These are phyloP conservation scores for Entosphenus tridentatus DNA, from an alignment of 2,113 vertebrate genomes.

Conservation along the genomic window DNA sequence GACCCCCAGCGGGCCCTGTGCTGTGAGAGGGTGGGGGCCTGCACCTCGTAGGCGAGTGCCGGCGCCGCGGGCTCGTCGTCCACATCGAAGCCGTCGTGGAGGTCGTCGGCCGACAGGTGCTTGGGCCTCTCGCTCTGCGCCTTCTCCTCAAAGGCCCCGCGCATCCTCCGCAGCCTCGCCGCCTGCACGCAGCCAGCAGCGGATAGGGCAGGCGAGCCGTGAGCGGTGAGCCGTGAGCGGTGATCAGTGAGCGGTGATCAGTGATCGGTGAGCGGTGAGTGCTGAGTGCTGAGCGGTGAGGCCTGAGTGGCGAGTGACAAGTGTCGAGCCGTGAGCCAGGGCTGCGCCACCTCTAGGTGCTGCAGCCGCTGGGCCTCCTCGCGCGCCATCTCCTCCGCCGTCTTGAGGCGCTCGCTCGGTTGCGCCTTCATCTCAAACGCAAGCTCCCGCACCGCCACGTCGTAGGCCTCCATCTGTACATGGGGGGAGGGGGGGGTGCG, in stretches of 20 bases:
- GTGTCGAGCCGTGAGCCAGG: no score
- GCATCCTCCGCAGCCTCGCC: slow-evolving; percentile 63
- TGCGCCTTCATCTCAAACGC: slow-evolving; percentile 91
- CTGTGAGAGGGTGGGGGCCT: no score
- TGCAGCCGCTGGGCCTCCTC: slow-evolving; percentile 46
- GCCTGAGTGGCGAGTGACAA: no score
- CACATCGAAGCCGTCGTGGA: slow-evolving; percentile 60
- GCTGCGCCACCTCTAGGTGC: slow-evolving; percentile 40
- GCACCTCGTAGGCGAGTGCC: no score
- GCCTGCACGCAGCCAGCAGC: slow-evolving; percentile 22
- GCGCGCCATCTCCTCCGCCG: slow-evolving; percentile 49
- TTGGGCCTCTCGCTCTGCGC: slow-evolving; percentile 14
- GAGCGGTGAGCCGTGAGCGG: no score
- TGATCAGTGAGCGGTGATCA: no score
- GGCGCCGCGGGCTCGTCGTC: slow-evolving; percentile 21
- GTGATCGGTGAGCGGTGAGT: no score
- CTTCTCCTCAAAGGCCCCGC: slow-evolving; percentile 24
- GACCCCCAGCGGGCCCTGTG: no score
- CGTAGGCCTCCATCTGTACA: slow-evolving; percentile 35
- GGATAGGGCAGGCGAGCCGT: no score
- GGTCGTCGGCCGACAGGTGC: slow-evolving; percentile 62
- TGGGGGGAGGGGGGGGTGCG: not conserved
- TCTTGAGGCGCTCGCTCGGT: slow-evolving; percentile 65
- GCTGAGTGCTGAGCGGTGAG: no score
- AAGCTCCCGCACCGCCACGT: slow-evolving; percentile 70